Conservation (phyloP, 37 sponge, comb jelly and placozoan genomes). For the Mnemiopsis leidyi region DNA sequence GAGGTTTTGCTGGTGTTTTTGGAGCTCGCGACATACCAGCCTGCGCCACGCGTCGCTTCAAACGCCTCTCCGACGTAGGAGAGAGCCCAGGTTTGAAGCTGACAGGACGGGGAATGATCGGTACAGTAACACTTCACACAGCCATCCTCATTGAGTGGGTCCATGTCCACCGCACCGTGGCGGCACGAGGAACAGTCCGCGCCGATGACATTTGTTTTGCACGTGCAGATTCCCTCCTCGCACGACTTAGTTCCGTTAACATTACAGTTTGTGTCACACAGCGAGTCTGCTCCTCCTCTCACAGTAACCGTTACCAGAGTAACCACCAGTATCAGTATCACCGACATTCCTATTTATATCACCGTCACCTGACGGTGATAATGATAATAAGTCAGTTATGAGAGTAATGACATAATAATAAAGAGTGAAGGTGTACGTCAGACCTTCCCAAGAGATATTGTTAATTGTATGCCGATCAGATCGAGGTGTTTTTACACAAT, state of each 20-base stretch:
- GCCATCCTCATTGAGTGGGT: neutral
- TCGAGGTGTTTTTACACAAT: no score
- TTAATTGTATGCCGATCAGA: no score
- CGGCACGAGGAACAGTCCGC: slow-evolving; percentile 42
- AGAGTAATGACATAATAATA: no score
- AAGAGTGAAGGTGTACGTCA: no score
- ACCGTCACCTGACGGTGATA: neutral
- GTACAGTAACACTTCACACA: slow-evolving; percentile 48
- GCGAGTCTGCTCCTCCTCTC: neutral
- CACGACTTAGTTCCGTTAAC: slow-evolving; percentile 25
- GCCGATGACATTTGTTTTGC: slow-evolving; percentile 59
- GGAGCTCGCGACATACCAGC: neutral
- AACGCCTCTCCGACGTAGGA: slow-evolving; percentile 62
- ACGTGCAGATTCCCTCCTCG: slow-evolving; percentile 59
- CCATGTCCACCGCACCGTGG: slow-evolving; percentile 41
- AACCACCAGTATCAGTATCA: neutral
- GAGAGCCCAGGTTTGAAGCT: slow-evolving; percentile 8
- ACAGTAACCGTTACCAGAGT: neutral
- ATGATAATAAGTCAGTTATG: no score
- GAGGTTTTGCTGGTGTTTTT: neutral
- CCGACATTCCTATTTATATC: neutral
- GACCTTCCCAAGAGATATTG: no score
- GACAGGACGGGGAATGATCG: slow-evolving; percentile 55
- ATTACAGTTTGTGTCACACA: neutral
- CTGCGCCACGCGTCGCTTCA: slow-evolving; percentile 53